phyloP scores from a whole-genome alignment of 2,888 invertebrate species.

The Xanthorhoe designata region DNA sequence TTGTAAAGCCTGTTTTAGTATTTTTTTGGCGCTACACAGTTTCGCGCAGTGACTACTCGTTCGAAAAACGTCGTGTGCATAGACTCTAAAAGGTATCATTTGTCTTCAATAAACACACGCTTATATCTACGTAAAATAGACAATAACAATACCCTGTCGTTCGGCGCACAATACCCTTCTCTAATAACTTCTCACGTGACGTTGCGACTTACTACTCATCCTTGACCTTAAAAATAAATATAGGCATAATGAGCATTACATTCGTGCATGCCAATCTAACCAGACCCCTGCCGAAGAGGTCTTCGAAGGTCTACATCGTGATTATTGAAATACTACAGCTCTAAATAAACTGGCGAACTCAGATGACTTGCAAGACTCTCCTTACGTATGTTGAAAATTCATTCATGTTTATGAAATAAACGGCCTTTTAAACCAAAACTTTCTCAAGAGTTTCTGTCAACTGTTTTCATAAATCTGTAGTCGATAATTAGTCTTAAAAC shows the following conservation, averaged over 20 bases:
- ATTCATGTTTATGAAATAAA: constrained; percentile 17
- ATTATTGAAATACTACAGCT: constrained; percentile 31
- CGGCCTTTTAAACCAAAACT: constrained; percentile 15
- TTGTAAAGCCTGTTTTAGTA: no score
- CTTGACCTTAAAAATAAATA: constrained; percentile 71
- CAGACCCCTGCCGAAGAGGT: constrained; percentile 37
- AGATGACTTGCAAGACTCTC: constrained; percentile 53
- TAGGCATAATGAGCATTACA: constrained; percentile 44
- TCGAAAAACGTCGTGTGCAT: no score
- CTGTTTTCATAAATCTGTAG: constrained; percentile 34
- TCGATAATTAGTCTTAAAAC: constrained; percentile 35
- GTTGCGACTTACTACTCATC: constrained; percentile 55
- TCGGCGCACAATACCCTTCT: constrained; percentile 44
- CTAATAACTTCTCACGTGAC: constrained; percentile 60
- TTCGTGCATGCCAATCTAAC: constrained; percentile 42
- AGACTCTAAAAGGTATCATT: not conserved
- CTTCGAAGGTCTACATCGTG: constrained; percentile 18
- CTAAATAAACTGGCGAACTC: constrained; percentile 43
- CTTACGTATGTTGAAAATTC: constrained; percentile 45
- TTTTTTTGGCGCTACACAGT: no score
- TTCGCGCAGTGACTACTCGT: no score
- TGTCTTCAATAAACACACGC: constrained; percentile 4
- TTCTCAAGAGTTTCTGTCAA: constrained; percentile 26
- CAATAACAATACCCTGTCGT: constrained; percentile 57
- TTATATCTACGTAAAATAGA: constrained; percentile 43